Evolutionary conservation across 30 jellyfish, hydroid and myxozoan genomes (phyloP).

Genomic region (Sanderia malayensis): DNA sequence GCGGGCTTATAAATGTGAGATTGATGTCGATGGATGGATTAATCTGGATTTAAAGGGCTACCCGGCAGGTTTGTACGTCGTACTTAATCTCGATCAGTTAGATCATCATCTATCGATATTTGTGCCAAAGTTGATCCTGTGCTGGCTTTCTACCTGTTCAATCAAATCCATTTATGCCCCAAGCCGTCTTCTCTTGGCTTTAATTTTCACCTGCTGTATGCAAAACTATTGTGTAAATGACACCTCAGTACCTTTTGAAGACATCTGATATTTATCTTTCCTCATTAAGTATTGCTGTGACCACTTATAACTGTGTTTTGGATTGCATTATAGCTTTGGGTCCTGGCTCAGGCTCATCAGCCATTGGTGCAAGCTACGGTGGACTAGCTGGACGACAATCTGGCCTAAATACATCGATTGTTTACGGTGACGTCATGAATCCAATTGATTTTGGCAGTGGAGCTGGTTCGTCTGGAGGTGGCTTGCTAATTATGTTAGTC

Average conservation of each 20-base stretch:
- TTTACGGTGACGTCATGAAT: conserved; percentile 36
- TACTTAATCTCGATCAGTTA: no score
- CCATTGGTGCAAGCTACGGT: conserved; percentile 64
- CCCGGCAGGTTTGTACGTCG: conserved; percentile 33
- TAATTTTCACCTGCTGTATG: no score
- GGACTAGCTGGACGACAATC: conserved; percentile 45
- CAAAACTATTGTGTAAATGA: no score
- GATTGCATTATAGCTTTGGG: conserved; percentile 9
- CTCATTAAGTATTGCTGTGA: no score
- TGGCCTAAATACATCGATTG: conserved; percentile 8
- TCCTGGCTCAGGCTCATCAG: conserved; percentile 42
- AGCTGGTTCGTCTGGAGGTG: conserved; percentile 62
- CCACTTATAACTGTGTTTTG: not conserved
- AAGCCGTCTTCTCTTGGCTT: no score
- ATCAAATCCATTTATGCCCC: no score
- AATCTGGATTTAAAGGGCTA: conserved; percentile 56
- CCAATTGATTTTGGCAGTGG: conserved; percentile 59
- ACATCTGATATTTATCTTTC: no score
- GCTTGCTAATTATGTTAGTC: conserved; percentile 16
- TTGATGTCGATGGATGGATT: conserved; percentile 68
- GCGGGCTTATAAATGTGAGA: conserved; percentile 35
- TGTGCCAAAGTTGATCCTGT: no score
- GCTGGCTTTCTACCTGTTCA: no score
- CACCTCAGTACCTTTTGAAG: no score
- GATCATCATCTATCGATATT: no score